Evolutionary conservation across 2,888 invertebrate species (phyloP).

Genomic region (Syritta pipiens): DNA sequence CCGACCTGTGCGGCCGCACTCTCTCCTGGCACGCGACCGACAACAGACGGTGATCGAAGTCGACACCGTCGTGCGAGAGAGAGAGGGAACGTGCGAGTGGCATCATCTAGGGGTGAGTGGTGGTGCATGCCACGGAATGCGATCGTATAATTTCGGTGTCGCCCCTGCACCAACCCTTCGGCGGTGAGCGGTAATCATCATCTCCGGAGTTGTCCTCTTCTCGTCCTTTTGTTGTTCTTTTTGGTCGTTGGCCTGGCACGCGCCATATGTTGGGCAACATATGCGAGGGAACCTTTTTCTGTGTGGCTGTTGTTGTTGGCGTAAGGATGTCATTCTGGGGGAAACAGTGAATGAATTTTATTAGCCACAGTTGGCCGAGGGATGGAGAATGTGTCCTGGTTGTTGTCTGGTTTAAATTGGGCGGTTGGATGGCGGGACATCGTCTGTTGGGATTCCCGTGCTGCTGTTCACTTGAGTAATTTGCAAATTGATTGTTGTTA

Average conservation of each 20-base stretch:
- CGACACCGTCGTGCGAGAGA: constrained; percentile 21
- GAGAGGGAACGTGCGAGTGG: constrained; percentile 31
- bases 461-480: constrained; percentile 55
- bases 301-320: constrained; percentile 19
- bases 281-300: constrained; percentile 30
- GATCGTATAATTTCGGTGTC: constrained; percentile 79
- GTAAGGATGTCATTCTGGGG: constrained; percentile 49
- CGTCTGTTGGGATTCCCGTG: constrained; percentile 2
- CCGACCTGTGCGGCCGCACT: constrained; percentile 48
- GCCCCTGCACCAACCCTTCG: constrained; percentile 68
- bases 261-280: constrained; percentile 69
- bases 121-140: constrained; percentile 73
- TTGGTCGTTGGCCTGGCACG: constrained; percentile 62
- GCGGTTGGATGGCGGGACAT: constrained; percentile 14
- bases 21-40: constrained; percentile 44
- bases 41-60: neutral
- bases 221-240: constrained; percentile 27
- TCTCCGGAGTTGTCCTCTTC: constrained; percentile 21
- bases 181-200: constrained; percentile 44
- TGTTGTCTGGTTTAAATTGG: constrained; percentile 50
- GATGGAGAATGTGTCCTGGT: constrained; percentile 9
- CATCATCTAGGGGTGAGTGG: constrained; percentile 61
- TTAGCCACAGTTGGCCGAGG: constrained; percentile 58
- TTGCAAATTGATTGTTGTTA: constrained; percentile 59
- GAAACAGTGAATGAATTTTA: constrained; percentile 60